Conservation (phyloP, 2,888 invertebrate species). For the Xanthorhoe spadicearia region DNA sequence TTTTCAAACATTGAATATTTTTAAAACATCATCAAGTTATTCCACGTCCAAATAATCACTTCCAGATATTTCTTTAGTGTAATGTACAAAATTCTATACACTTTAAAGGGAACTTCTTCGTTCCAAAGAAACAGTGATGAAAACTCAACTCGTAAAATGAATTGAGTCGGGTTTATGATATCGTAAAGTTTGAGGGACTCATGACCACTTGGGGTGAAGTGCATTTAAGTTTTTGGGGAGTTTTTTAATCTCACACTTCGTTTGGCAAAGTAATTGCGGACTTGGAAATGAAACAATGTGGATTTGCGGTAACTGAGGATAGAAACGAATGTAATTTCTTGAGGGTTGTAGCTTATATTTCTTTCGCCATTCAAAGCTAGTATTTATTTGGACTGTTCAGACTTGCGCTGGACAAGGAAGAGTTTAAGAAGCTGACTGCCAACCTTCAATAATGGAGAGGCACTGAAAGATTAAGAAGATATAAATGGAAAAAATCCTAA, state of each 20-base stretch:
- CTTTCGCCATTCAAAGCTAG: too few relatives aligned
- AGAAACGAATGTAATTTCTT: slow-evolving; percentile 4
- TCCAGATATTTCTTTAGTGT: neutral
- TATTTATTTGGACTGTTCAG: too few relatives aligned
- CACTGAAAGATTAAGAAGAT: too few relatives aligned
- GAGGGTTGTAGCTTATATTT: too few relatives aligned
- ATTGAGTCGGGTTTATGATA: slow-evolving; percentile 67
- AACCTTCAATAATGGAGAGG: too few relatives aligned
- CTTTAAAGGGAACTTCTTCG: slow-evolving; percentile 3
- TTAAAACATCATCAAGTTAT: too few relatives aligned
- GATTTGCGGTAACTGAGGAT: slow-evolving; percentile 1
- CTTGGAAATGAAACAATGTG: slow-evolving; percentile 15
- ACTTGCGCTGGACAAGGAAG: too few relatives aligned
- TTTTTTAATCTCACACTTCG: slow-evolving; percentile 39
- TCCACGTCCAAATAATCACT: too few relatives aligned
- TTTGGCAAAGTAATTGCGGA: slow-evolving; percentile 33
- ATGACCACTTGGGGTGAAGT: slow-evolving; percentile 42
- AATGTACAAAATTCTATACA: neutral
- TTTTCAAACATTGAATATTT: too few relatives aligned
- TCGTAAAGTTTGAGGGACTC: slow-evolving; percentile 61
- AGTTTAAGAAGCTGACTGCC: too few relatives aligned
- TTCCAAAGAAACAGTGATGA: slow-evolving; percentile 61
- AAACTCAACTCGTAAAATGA: slow-evolving; percentile 73
- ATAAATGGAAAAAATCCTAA: too few relatives aligned
- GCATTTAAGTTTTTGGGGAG: slow-evolving; percentile 33